These are phyloP conservation scores for Monopterus albus DNA, from an alignment of 2,113 vertebrate genomes.

Conservation along the genomic window DNA sequence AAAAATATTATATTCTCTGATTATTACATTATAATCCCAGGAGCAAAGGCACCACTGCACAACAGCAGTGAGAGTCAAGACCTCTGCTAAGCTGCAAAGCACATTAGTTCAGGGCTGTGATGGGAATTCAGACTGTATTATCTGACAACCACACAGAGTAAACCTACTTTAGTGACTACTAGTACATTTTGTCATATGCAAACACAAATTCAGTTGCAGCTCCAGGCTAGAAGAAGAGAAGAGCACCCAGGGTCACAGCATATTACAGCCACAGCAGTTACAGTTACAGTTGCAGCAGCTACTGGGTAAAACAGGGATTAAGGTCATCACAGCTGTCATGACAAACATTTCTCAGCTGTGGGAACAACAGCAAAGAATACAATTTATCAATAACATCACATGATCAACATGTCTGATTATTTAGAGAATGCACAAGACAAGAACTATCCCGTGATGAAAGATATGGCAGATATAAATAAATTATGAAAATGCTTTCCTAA, in stretches of 20 bases:
- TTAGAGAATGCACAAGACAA: not conserved
- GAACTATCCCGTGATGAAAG: conserved; percentile 1
- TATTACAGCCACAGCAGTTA: conserved; percentile 23
- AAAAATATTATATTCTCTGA: not conserved
- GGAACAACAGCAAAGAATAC: conserved; percentile 51
- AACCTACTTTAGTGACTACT: too few species aligned
- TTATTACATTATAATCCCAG: not conserved
- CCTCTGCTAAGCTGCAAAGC: not conserved
- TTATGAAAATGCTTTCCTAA: not conserved
- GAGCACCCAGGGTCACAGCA: not conserved
- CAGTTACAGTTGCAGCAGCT: not conserved
- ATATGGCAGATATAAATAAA: not conserved
- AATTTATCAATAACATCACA: conserved; percentile 47
- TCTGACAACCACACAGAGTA: too few species aligned
- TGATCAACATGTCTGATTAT: conserved; percentile 15
- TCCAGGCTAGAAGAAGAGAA: not conserved
- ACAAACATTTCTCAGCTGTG: conserved; percentile 36
- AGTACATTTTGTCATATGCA: not conserved
- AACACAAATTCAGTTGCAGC: not conserved
- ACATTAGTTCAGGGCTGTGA: not conserved
- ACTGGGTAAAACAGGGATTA: conserved; percentile 66
- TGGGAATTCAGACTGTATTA: not conserved
- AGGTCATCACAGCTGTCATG: conserved; percentile 62
- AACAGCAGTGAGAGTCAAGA: not conserved
- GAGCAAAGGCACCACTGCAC: not conserved